These are phyloP conservation scores for Allobates femoralis DNA, from an alignment of 2,797 vertebrate genomes.

Conservation along the genomic window DNA sequence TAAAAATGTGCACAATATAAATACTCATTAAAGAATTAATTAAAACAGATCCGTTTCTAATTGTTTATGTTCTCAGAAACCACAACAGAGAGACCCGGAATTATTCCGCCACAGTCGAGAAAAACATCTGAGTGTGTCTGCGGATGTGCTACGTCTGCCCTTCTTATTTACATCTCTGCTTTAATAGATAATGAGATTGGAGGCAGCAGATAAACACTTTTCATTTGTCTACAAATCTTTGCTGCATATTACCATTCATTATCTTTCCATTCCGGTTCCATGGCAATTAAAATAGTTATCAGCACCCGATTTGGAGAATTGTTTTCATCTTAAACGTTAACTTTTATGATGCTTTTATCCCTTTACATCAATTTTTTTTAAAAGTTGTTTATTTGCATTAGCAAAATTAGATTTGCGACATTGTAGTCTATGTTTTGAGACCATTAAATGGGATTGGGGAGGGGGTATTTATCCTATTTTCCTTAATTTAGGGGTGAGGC, in stretches of 20 bases:
- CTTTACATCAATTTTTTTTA: background rate
- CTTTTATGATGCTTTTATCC: background rate
- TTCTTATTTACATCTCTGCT: slow-evolving; percentile 14
- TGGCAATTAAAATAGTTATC: slow-evolving; percentile 23
- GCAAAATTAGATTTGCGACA: background rate
- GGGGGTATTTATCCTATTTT: background rate
- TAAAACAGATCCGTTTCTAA: background rate
- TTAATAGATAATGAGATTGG: slow-evolving; percentile 19
- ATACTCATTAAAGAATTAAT: background rate
- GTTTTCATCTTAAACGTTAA: background rate
- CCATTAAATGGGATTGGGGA: background rate
- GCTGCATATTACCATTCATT: background rate
- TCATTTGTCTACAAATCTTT: background rate
- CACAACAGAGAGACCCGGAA: background rate
- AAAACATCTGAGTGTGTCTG: background rate
- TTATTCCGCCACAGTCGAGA: background rate
- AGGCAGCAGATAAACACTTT: background rate
- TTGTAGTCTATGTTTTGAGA: background rate
- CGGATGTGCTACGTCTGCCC: background rate
- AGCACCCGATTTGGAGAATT: background rate
- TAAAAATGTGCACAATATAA: background rate
- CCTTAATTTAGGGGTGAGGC: too few species aligned
- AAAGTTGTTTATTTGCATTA: background rate
- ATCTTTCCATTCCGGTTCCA: background rate
- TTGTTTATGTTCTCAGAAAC: background rate